Percentiles rank a stretch among this genome's conserved stretches.
Evolutionary conservation across 2,888 invertebrate species (phyloP).

Genomic region (Pterostichus niger): DNA sequence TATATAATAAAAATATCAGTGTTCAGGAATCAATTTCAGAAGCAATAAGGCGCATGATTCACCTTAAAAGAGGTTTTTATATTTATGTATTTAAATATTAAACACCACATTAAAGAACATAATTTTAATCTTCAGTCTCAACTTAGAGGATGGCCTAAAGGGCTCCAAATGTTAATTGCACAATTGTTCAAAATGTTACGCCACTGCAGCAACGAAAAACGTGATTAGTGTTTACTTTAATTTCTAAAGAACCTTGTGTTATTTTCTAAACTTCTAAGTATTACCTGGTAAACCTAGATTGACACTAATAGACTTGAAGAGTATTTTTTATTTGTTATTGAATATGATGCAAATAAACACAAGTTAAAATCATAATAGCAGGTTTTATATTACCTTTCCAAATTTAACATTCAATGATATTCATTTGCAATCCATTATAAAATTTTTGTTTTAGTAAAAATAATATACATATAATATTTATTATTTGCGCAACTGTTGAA

Average conservation of each 20-base stretch:
- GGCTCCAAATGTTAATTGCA: no score
- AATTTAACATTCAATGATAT: background rate
- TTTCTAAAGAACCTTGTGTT: constrained; percentile 3
- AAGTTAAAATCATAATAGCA: background rate
- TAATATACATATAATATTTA: no score
- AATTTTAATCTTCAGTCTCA: no score
- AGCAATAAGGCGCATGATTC: no score
- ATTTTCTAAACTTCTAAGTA: constrained; percentile 10
- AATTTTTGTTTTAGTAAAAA: no score
- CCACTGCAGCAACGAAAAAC: background rate
- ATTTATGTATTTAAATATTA: no score
- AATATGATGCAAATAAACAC: background rate
- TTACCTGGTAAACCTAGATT: background rate
- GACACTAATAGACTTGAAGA: background rate
- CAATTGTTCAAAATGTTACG: background rate
- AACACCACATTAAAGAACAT: no score
- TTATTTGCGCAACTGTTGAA: background rate
- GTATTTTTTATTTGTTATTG: background rate
- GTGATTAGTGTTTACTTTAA: background rate
- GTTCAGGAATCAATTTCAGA: no score
- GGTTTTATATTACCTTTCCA: no score
- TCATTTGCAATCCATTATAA: background rate
- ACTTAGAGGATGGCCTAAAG: no score
- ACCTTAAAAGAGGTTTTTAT: no score
- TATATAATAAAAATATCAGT: no score